Evolutionary conservation across 2,113 vertebrate species (phyloP).

Genomic region (Ameiurus melas): DNA sequence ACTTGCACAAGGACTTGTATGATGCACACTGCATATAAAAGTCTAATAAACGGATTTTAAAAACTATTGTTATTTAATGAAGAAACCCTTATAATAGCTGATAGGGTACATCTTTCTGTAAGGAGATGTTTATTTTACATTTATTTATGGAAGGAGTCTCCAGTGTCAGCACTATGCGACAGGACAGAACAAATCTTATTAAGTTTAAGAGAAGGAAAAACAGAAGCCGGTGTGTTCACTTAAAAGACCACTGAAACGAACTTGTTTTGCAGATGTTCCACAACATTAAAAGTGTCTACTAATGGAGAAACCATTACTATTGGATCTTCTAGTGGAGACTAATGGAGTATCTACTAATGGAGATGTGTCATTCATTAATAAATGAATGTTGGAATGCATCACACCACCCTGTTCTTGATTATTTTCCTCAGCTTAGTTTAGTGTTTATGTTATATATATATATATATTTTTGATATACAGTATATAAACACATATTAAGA

Average conservation of each 20-base stretch:
- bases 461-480: not conserved
- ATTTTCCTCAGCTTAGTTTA: not conserved
- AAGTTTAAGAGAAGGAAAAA: not conserved
- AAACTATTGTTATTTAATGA: not conserved
- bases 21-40: not conserved
- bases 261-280: not conserved
- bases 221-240: not conserved
- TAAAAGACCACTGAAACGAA: not conserved
- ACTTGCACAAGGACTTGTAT: too few relatives aligned
- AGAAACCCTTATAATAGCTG: not conserved
- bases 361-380: not conserved
- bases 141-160: not conserved
- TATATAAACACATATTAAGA: not conserved
- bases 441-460: not conserved
- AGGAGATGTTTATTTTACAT: too few relatives aligned
- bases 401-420: not conserved
- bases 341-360: not conserved
- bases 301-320: not conserved
- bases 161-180: not conserved
- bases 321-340: not conserved
- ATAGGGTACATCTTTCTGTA: not conserved
- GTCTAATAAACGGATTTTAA: not conserved
- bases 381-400: not conserved
- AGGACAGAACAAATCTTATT: not conserved
- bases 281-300: not conserved